These are phyloP conservation scores for Bungarus multicinctus DNA, from an alignment of 2,113 vertebrate genomes.

Conservation along the genomic window DNA sequence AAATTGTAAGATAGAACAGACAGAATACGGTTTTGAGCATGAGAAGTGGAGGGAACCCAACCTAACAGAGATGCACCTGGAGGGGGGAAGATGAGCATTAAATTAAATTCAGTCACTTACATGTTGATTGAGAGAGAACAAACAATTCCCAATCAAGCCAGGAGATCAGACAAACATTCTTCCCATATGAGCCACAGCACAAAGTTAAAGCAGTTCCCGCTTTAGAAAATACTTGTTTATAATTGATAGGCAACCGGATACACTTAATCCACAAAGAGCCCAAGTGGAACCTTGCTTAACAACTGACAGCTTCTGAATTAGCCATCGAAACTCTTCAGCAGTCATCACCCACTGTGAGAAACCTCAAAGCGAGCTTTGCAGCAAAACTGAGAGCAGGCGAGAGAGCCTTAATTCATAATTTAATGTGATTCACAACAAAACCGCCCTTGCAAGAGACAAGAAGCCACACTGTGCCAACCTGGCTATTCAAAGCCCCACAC, in stretches of 20 bases:
- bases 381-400: not conserved
- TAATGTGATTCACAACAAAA: constrained; percentile 4
- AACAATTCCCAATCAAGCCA: not conserved
- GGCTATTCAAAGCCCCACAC: not conserved
- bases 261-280: not conserved
- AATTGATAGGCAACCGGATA: not conserved
- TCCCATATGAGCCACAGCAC: not conserved
- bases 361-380: not conserved
- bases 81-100: not conserved
- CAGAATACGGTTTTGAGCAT: not conserved
- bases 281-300: not conserved
- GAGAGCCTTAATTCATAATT: not conserved
- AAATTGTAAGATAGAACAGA: not conserved
- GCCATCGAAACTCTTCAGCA: not conserved
- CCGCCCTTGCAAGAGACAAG: not conserved
- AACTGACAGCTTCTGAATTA: not conserved
- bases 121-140: not conserved
- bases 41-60: not conserved
- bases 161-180: not conserved
- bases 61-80: not conserved
- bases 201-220: not conserved
- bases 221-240: not conserved
- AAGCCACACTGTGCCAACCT: not conserved
- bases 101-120: not conserved
- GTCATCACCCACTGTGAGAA: not conserved